Conservation (phyloP, 2,797 vertebrate species). For the Chrysolophus pictus region DNA sequence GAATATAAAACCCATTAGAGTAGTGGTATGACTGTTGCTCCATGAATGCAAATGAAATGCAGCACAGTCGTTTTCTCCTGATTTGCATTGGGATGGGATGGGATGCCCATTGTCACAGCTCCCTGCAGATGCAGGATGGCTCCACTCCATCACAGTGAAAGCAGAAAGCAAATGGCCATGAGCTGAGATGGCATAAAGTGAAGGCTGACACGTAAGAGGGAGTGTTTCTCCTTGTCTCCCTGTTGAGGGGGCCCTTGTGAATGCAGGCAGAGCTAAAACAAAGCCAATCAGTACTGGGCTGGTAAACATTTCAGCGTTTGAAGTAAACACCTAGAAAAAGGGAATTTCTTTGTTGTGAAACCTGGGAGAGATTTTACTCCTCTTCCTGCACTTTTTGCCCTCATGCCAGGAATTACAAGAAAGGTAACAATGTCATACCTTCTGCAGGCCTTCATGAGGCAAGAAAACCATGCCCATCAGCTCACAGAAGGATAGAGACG, state of each 20-base stretch:
- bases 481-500: not conserved
- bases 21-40: not conserved
- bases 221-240: not conserved
- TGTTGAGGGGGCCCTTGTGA: constrained; percentile 27
- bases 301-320: not conserved
- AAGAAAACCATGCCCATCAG: not conserved
- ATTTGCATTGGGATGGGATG: not conserved
- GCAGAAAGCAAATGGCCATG: not conserved
- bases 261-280: not conserved
- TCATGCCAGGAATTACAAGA: not conserved
- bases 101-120: not conserved
- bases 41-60: not conserved
- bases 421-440: accelerated
- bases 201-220: not conserved
- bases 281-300: not conserved
- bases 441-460: not conserved
- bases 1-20: not conserved
- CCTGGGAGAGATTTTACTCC: not conserved
- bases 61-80: not conserved
- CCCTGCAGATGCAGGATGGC: not conserved
- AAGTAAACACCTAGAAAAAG: not conserved
- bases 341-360: not conserved
- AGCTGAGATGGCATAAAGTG: not conserved
- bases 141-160: not conserved
- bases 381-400: not conserved